Evolutionary conservation across 2,113 vertebrate genomes (phyloP), one percentile per base, ranked within the genome.

Genomic region (Bagarius yarrelli): DNA sequence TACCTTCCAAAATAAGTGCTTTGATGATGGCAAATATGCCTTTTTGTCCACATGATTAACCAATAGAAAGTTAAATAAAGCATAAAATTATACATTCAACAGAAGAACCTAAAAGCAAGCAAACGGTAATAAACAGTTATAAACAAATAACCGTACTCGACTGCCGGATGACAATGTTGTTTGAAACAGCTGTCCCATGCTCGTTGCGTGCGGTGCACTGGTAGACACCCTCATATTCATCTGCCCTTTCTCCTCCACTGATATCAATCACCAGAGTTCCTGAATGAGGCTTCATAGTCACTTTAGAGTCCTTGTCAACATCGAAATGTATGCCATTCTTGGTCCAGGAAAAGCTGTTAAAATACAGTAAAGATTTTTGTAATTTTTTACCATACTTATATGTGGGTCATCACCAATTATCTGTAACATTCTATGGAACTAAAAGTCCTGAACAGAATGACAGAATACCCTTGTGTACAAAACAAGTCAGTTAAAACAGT

Each of bases 271-370:
- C 88, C 74, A 99, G 94, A 0, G 96, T 99, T 72, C 97, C 97
- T 18, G 95, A 96, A 86, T 94, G 93, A 44, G 92, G 85, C 88
- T 89, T 96, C 95, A 97, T 95, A 84, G 86, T 94, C 83, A 98
- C 95, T 21, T 92, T 93, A 79, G 92, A 64, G 85, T 98, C 95
- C 85, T 94, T 91, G 72, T 98, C 96, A 11, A 95, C 92, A 89
- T 98, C 95, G 89, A 96, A 98, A 92, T 98, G 96, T 61, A 94
- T 97, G 84, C 97, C 97, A 77, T 99, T 95, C 81, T 94, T 95
- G 0, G 96, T 98, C 97, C 97, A 99, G 57, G 96, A 98, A 87
- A 98, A 99, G 85, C 97, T 99, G 88, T 32, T 56, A 19, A 72
- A 44, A 36, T 34, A 19, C 19, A 80, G 25, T 55, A 11, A 76